Evolutionary conservation across 2,797 vertebrate genomes (phyloP), one percentile per base, ranked within the genome.

Genomic region (Molossus molossus): DNA sequence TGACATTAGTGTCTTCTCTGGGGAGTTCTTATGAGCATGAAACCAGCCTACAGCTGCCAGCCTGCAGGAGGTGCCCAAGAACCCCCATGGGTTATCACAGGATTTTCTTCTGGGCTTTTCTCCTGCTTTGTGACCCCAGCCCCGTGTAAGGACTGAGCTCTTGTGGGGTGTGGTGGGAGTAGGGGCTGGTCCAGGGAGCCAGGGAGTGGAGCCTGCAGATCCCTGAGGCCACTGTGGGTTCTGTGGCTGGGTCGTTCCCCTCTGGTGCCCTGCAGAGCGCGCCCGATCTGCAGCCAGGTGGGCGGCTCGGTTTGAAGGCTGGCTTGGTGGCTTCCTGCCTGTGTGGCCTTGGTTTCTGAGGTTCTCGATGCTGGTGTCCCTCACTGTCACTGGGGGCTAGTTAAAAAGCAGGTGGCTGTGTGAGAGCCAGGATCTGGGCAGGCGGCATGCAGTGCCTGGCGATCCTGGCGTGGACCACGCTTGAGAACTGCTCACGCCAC

Each of bases 331-430:
- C 97, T 96, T 97, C 97, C 97, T 96, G 96, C 94, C 87, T 92
- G 60, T 96, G 94, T 97, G 97, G 96, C 96, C 95, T 97, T 0
- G 58, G 95, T 97, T 94, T 97, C 94, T 93, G 96, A 96, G 96
- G 93, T 94, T 97, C 94, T 81, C 50, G 0, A 0, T 58, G 62
- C 93, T 73, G 84, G 55, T 79, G 91, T 88, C 92, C 94, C 94
- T 94, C 92, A 14, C 17, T 93, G 96, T 91, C 76, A 18, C 93
- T 12, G 17, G 91, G 95, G 97, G 55, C 83, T 48, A 57, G 79
- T 89, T 77, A 58, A 48, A 40, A 97, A 6, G 14, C 94, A 93
- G 92, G 87, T 72, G 73, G 82, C 76, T 53, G 50, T 67, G 57
- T 65, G 0, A 5, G 58, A 75, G 62, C 79, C 77, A 33, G 69